Evolutionary conservation across 2,888 invertebrate genomes (phyloP).

Genomic region (Drosophila infuscata): DNA sequence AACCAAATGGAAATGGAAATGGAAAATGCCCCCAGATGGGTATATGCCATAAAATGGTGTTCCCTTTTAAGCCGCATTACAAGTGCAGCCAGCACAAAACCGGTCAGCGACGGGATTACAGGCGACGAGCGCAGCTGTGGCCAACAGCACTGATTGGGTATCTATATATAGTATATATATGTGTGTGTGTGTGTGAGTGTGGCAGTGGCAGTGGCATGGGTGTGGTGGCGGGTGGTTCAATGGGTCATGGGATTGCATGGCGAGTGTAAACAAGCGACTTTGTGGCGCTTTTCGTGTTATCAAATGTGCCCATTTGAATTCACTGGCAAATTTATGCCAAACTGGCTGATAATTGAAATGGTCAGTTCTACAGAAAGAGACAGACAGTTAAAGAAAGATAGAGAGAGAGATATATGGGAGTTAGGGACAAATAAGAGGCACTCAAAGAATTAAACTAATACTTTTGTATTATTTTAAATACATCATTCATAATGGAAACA

Average conservation of each 20-base stretch:
- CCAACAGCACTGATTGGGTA: slow-evolving; percentile 43
- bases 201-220: not conserved
- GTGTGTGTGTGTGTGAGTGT: not conserved
- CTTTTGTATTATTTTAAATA: not conserved
- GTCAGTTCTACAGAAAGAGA: slow-evolving; percentile 8
- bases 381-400: too few relatives aligned
- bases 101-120: slow-evolving; percentile 64
- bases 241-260: slow-evolving; percentile 34
- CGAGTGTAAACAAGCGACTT: slow-evolving; percentile 76
- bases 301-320: slow-evolving; percentile 62
- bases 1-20: not conserved
- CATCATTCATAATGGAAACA: not conserved
- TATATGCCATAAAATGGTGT: slow-evolving; percentile 49
- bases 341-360: slow-evolving; percentile 69
- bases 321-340: slow-evolving; percentile 57
- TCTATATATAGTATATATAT: slow-evolving; percentile 2
- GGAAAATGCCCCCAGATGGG: slow-evolving; percentile 24
- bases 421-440: not conserved
- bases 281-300: slow-evolving; percentile 74
- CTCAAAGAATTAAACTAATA: not conserved
- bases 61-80: slow-evolving; percentile 74
- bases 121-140: slow-evolving; percentile 71
- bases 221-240: not conserved
- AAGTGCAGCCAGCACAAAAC: slow-evolving; percentile 59
- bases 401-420: not conserved